A percentile compares a stretch with the other conserved stretches of the same genome.
Evolutionary conservation across 2,113 vertebrate genomes (phyloP).

Genomic region (Catharus fuscescens): DNA sequence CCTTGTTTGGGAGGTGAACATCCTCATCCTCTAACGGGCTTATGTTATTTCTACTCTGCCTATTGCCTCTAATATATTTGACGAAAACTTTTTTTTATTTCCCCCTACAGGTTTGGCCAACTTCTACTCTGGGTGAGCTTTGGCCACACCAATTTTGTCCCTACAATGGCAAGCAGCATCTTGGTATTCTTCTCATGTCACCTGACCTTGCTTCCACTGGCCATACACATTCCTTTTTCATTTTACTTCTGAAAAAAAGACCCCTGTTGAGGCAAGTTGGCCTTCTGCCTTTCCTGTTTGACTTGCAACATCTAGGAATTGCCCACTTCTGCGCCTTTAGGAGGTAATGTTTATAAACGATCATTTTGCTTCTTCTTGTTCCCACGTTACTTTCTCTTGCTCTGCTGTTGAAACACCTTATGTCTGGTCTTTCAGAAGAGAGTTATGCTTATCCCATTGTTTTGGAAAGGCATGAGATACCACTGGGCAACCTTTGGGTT

Average conservation of each 20-base stretch:
- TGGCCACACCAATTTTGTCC: background rate
- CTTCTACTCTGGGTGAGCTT: background rate
- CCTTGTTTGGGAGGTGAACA: background rate
- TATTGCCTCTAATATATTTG: background rate
- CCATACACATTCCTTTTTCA: background rate
- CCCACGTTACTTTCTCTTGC: background rate
- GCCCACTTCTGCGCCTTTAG: background rate
- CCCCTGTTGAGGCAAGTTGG: background rate
- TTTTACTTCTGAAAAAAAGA: background rate
- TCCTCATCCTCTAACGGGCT: fast-evolving
- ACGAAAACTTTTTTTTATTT: background rate
- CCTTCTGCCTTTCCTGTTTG: background rate
- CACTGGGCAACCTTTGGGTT: background rate
- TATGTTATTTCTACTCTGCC: background rate
- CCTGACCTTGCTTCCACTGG: background rate
- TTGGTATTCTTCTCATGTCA: background rate
- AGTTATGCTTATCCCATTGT: background rate
- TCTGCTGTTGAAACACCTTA: background rate
- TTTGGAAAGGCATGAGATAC: background rate
- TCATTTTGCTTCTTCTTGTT: background rate
- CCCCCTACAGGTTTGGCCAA: background rate
- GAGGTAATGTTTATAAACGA: background rate
- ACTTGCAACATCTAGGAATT: background rate
- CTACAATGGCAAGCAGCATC: background rate
- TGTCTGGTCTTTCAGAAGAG: background rate